These are phyloP conservation scores for Jacana jacana DNA, from an alignment of 2,113 vertebrate genomes.

Conservation along the genomic window DNA sequence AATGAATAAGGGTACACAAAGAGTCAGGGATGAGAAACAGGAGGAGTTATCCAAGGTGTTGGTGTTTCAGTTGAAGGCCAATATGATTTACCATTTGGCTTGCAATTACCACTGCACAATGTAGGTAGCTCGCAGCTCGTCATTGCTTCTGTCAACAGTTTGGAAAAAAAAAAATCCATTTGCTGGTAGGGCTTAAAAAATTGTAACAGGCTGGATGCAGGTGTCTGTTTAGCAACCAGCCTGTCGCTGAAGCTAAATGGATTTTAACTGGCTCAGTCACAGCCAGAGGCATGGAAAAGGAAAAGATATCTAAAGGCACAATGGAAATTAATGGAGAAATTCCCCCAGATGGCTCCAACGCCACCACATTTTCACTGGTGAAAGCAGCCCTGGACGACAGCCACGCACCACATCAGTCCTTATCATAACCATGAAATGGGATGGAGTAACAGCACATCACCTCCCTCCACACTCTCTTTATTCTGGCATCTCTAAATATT, in stretches of 20 bases:
- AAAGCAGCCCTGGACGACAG: background rate
- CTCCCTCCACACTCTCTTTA: background rate
- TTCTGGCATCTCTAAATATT: background rate
- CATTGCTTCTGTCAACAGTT: background rate
- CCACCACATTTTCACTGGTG: background rate
- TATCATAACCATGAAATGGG: background rate
- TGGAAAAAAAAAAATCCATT: background rate
- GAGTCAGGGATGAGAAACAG: background rate
- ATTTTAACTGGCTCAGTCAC: background rate
- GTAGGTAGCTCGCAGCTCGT: fast-evolving
- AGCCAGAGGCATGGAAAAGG: background rate
- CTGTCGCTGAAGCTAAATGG: background rate
- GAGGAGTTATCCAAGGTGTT: background rate
- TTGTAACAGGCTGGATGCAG: background rate
- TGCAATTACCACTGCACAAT: background rate
- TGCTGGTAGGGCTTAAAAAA: background rate
- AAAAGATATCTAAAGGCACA: background rate
- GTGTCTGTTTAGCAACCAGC: background rate
- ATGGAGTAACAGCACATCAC: background rate
- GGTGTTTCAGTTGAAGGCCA: background rate
- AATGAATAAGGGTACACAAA: background rate
- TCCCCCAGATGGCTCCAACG: background rate
- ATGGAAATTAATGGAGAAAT: background rate
- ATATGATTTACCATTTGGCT: background rate
- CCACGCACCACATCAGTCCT: background rate